phyloP scores from a whole-genome alignment of 1,140 invertebrate genomes.

The Papilio helenus region DNA sequence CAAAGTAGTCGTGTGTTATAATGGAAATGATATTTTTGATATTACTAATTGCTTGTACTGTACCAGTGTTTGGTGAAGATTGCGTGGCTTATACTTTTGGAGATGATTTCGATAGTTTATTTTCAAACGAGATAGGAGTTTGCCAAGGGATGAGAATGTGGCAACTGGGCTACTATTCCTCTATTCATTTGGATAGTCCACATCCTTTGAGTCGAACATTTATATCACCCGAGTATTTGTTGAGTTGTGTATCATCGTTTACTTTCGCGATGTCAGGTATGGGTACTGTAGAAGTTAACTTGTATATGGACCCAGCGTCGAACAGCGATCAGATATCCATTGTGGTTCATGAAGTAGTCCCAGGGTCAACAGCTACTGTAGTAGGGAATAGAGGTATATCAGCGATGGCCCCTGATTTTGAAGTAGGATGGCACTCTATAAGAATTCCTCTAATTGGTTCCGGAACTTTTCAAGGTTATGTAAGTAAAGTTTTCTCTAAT shows the following conservation, averaged over 20 bases:
- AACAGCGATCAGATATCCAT: constrained; percentile 45
- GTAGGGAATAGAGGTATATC: constrained; percentile 41
- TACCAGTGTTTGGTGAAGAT: constrained; percentile 12
- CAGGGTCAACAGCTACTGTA: constrained; percentile 38
- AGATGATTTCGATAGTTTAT: constrained; percentile 39
- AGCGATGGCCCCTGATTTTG: constrained; percentile 36
- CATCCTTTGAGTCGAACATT: constrained; percentile 42
- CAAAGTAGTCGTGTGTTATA: background rate
- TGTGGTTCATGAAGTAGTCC: constrained; percentile 44
- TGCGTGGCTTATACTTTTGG: constrained; percentile 39
- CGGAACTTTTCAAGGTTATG: constrained; percentile 47
- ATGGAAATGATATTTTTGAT: constrained; percentile 10
- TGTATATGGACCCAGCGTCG: constrained; percentile 44
- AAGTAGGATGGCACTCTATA: constrained; percentile 44
- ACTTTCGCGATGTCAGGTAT: constrained; percentile 44
- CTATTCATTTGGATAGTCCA: constrained; percentile 38
- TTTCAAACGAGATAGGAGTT: constrained; percentile 35
- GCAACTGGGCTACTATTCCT: constrained; percentile 44
- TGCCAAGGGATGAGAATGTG: constrained; percentile 44
- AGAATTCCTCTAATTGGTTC: constrained; percentile 38
- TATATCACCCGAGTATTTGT: constrained; percentile 40
- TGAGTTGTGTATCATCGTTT: constrained; percentile 51
- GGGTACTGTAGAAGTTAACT: constrained; percentile 48
- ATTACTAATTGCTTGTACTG: background rate
- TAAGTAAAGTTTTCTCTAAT: constrained; percentile 45